phyloP scores from a whole-genome alignment of 2,888 invertebrate species.

The Lapara coniferarum region DNA sequence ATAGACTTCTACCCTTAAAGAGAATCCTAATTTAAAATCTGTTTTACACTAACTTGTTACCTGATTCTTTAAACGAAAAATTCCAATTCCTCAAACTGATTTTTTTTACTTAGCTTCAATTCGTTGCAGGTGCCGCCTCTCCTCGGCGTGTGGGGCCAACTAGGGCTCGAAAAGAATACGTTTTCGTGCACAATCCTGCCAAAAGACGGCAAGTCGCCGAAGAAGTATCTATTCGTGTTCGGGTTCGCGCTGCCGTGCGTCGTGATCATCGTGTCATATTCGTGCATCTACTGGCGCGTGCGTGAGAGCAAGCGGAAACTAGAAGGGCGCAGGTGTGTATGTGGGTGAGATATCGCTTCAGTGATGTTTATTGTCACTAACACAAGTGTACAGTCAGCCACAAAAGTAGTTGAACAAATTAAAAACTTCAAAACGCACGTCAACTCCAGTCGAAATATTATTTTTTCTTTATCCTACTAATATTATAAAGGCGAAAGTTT shows the following conservation, averaged over 20 bases:
- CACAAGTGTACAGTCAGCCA: background rate
- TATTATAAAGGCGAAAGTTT: no score
- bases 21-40: no score
- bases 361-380: constrained; percentile 23
- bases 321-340: constrained; percentile 87
- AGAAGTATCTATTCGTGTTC: constrained; percentile 91
- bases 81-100: no score
- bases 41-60: no score
- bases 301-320: constrained; percentile 88
- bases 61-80: no score
- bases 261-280: constrained; percentile 93
- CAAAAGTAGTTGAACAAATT: no score
- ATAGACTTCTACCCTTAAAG: no score
- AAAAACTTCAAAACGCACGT: no score
- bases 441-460: no score
- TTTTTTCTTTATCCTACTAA: no score
- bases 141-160: constrained; percentile 91
- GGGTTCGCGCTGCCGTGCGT: constrained; percentile 93
- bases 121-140: constrained; percentile 87
- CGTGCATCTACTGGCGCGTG: constrained; percentile 93
- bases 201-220: constrained; percentile 90
- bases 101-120: background rate
- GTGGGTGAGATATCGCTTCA: constrained; percentile 64
- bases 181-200: constrained; percentile 95
- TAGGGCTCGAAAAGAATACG: constrained; percentile 90